Evolutionary conservation across 2,797 vertebrate species (phyloP), one percentile per base, ranked within the genome.

Genomic region (Phrynocephalus forsythii): DNA sequence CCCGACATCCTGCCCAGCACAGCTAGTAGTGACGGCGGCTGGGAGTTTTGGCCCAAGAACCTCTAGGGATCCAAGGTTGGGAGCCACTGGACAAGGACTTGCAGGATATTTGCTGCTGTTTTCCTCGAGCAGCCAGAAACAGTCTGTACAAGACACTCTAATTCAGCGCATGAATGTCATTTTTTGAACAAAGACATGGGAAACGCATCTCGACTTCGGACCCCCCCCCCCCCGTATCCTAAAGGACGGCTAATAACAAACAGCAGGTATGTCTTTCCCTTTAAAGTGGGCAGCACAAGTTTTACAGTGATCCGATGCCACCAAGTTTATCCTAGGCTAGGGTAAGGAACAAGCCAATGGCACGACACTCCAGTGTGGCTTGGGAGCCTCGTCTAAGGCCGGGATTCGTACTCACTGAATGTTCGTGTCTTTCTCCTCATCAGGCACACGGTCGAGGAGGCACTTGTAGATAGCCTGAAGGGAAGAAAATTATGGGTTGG

Each of bases 401-500:
- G 5, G 81, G 24, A 77, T 72, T 33, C 50, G n/a, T 33, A 96
- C 98, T 98, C 92, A 99, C 98, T 99, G 98, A 86, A 98, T 95
- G 9, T 96, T 98, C 1, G 97, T 98, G 48, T 98, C 98, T 93
- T 98, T 98, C 94, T 98, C 96, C 82, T 98, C 97, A 63, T 98
- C 98, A 28, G 98, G 98, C 69, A 99, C 98, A 95, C 98, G 96
- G 95, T 99, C 98, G 66, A 99, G 95, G 30, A 99, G 96, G 91
- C 98, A 99, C 95, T 97, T 98, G 94, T 98, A 99, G 20, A 99
- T 98, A 15, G 98, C 98, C 98, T 99, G 90, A 11, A 48, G 24
- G 67, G 63, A 82, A 71, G 84, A 71, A 82, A 91, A 66, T 83
- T 15, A 44, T 1, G 33, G 22, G 6, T 67, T 76, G 38, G 73